Evolutionary conservation across 1,140 invertebrate genomes (phyloP).

Genomic region (Thaumatotibia leucotreta): DNA sequence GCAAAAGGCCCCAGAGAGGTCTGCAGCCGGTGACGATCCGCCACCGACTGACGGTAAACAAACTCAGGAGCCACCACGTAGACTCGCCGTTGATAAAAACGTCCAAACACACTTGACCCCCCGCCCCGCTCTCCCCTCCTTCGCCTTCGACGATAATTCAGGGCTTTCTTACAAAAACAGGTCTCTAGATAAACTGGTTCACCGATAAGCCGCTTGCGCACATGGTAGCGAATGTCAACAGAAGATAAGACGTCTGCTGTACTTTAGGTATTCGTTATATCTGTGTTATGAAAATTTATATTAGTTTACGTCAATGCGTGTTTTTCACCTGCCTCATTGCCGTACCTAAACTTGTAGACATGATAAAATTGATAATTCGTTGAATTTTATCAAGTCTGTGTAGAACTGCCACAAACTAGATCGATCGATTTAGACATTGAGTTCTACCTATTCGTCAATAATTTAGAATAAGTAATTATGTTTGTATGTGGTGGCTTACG

Average conservation of each 20-base stretch:
- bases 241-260: conserved; percentile 50
- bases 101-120: conserved; percentile 31
- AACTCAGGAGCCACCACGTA: conserved; percentile 44
- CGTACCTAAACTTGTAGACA: no score
- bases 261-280: conserved; percentile 44
- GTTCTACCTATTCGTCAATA: no score
- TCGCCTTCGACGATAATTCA: no score
- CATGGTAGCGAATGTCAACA: conserved; percentile 68
- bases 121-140: not conserved
- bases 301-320: not conserved
- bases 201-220: conserved; percentile 58
- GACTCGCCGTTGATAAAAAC: conserved; percentile 47
- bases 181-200: conserved; percentile 35
- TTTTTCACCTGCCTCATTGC: not conserved
- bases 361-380: no score
- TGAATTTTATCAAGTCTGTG: no score
- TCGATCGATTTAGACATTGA: no score
- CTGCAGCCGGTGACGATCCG: conserved; percentile 63
- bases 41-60: conserved; percentile 52
- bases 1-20: conserved; percentile 32
- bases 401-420: no score
- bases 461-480: no score
- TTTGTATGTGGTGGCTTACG: no score
- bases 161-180: not conserved
- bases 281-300: not conserved